Conservation (phyloP, 2,888 invertebrate species). For the Agapostemon virescens region DNA sequence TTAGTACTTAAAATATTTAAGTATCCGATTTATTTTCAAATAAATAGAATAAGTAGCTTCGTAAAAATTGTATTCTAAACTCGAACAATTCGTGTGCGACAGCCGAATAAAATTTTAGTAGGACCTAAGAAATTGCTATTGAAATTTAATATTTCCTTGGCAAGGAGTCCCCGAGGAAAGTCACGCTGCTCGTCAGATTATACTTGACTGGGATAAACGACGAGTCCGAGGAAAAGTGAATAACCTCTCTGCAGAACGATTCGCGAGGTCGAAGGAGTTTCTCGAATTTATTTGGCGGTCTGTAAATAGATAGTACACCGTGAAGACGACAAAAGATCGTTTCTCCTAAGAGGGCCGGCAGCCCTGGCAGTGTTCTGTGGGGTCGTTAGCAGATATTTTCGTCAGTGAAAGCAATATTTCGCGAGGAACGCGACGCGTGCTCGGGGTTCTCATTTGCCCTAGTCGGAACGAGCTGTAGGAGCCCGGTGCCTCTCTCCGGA, state of each 20-base stretch:
- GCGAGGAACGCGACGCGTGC: constrained; percentile 7
- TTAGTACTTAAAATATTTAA: too few relatives aligned
- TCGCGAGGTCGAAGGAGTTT: background rate
- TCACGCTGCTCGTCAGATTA: too few relatives aligned
- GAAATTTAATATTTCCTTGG: too few relatives aligned
- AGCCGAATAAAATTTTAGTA: too few relatives aligned
- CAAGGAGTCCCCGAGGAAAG: too few relatives aligned
- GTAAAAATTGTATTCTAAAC: too few relatives aligned
- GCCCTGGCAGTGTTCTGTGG: background rate
- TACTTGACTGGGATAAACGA: too few relatives aligned
- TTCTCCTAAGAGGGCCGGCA: background rate
- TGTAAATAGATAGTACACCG: background rate
- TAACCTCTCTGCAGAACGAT: background rate
- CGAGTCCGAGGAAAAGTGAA: background rate
- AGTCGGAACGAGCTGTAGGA: constrained; percentile 24
- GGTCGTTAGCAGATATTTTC: constrained; percentile 12
- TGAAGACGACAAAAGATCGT: background rate
- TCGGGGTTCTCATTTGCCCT: constrained; percentile 30
- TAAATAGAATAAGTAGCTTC: too few relatives aligned
- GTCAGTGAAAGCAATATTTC: constrained; percentile 17
- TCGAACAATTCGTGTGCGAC: too few relatives aligned
- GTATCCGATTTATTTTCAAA: too few relatives aligned
- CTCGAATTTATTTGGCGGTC: background rate
- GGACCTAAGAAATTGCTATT: too few relatives aligned
- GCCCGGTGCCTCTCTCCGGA: background rate